Conservation (phyloP, 2,888 invertebrate species). For the Macrosiphum euphorbiae region DNA sequence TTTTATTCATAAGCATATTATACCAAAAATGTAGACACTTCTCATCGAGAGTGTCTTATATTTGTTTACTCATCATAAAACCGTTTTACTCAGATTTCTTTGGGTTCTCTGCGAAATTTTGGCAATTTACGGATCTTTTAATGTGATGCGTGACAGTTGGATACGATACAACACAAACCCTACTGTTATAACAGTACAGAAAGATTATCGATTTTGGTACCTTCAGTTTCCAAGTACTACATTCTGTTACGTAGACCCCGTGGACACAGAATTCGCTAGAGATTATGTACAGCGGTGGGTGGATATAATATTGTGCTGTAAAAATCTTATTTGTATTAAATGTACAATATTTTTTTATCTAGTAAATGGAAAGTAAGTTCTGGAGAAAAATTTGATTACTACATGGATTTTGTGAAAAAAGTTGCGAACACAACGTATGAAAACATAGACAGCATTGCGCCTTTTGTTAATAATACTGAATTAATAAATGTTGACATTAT, state of each 20-base stretch:
- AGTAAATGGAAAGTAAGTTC: slow-evolving; percentile 67
- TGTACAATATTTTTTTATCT: slow-evolving; percentile 39
- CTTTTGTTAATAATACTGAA: slow-evolving; percentile 70
- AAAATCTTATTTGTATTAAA: background rate
- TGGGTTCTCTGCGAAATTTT: slow-evolving; percentile 67
- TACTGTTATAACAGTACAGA: slow-evolving; percentile 77
- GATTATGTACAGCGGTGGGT: slow-evolving; percentile 70
- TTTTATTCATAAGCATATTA: background rate
- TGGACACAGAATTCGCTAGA: slow-evolving; percentile 68
- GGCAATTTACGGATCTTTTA: slow-evolving; percentile 66
- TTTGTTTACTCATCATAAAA: background rate
- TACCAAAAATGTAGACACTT: background rate
- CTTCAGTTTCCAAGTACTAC: slow-evolving; percentile 75
- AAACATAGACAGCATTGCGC: slow-evolving; percentile 70
- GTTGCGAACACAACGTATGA: slow-evolving; percentile 72
- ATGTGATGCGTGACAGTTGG: slow-evolving; percentile 73
- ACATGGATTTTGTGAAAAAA: slow-evolving; percentile 70
- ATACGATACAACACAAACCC: slow-evolving; percentile 75
- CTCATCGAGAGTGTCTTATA: too few species aligned
- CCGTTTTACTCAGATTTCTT: slow-evolving; percentile 66
- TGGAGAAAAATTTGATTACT: slow-evolving; percentile 70
- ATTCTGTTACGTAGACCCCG: slow-evolving; percentile 71
- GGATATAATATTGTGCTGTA: background rate
- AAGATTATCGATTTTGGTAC: slow-evolving; percentile 76
- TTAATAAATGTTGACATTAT: slow-evolving; percentile 68